Base-by-base conservation (phyloP, 2,888 invertebrate species). In the Meganola albula region DNA sequence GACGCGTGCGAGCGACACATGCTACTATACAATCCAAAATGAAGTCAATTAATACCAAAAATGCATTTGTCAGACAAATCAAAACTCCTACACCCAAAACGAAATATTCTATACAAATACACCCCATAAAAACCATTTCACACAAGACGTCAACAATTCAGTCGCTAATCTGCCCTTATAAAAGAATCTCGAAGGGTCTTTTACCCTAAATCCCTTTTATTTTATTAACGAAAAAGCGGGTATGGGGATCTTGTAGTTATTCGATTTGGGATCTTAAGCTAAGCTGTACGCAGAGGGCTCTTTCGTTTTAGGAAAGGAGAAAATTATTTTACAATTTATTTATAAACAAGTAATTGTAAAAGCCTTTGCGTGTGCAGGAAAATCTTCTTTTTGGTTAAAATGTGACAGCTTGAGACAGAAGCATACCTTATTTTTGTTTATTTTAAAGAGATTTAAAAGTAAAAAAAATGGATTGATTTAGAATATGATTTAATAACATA, bases 31-130 rank as follows among this genome's bases (percentile, higher is more conserved):
- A 38, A 43, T 24, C 31, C 36, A 7, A 57, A 67, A 68, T 60
- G 61, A 64, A 68, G 55, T 65, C 66, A 68, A 70, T 70, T 66
- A 70, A 51, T 48, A 44, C 21, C 16, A 57, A 63, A n/a, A 66
- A 58, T 69, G 69, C 68, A 67, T 68, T 70, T 68, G 66, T 63
- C 68, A 66, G 54, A 49, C 54, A 53, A 63, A 68, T 68, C 55
- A 63, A 52, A 45, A 45, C 51, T 47, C 40, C 48, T 32, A 47
- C 44, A 49, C 41, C 52, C 40, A 44, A 34, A 34, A 34, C 35
- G 48, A 46, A 42, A 27, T 10, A 31, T 33, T 13, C 26, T 27
- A 26, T 37, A 36, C 30, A 41, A 44, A 44, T 21, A 20, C 24
- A 29, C 39, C 55, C 48, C 33, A 27, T 29, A 31, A 44, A 58